Base-by-base conservation (phyloP, 2,113 vertebrate genomes). In the Phylloscopus whistleri region DNA sequence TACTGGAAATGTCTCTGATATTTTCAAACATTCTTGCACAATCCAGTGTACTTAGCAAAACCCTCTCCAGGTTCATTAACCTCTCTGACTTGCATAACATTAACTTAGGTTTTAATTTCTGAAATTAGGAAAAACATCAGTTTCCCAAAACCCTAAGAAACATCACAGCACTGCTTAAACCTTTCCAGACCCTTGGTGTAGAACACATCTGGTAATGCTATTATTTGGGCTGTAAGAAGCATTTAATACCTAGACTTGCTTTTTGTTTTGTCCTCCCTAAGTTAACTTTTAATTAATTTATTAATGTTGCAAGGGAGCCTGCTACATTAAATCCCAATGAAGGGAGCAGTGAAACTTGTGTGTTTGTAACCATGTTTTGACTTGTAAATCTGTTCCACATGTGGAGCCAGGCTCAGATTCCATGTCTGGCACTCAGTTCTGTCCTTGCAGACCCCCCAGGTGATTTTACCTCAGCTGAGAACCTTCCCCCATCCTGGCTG, bases 271-370 rank as follows among this genome's bases (percentile, higher is more conserved):
- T 5, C 14, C 41, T 76, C 20, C 20, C 12, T 60, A 56, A 13
- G 17, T 74, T 81, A 49, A 81, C n/a, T 74, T 66, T 86, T 86
- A 43, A 88, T 91, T 23, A 48, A 43, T 86, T 76, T 68, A 26
- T 64, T 64, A 66, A 76, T 58, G 28, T 48, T 87, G 49, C 55
- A 93, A n/a, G 49, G 59, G 48, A 60, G 26, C 30, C 35, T 64
- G 64, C 59, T 76, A 44, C 80, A 83, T 89, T 95, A 89, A 87
- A 89, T 31, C 87, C 20, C 84, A 89, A 49, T 77, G 73, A 91
- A 53, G 84, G 84, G n/a, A 76, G 51, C 1, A 81, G 77, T 30
- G 55, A 58, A 72, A 74, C 59, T 35, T 53, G 9, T 31, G 37
- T 70, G 55, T 56, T 53, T 79, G 55, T 43, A 30, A 37, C 35